Evolutionary conservation across 2,888 invertebrate genomes (phyloP), one percentile per base, ranked within the genome.

Genomic region (Nebria salina): DNA sequence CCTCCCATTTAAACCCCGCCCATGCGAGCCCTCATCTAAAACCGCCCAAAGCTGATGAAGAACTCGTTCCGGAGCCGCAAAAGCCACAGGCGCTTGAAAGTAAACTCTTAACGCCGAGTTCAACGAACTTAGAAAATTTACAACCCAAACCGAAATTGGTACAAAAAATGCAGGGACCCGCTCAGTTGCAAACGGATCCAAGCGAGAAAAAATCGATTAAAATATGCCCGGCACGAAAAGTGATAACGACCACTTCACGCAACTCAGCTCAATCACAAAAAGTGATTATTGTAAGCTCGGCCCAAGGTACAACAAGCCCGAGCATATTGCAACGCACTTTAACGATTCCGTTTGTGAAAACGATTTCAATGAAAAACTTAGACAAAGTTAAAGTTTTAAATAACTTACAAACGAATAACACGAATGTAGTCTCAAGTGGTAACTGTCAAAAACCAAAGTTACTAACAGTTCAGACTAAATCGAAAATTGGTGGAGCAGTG

Each of bases 311-410:
- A 73, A 85, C 87, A n/a, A 86, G 87, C 0, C 86, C 86, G 76
- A 89, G 88, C 84, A 88, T 89, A 83, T 84, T 89, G 72, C 88
- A 89, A 83, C 86, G 88, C 77, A 88, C 88, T 1, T 83, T 89
- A 43, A 87, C 88, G 25, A 87, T 88, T 76, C 88, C 89, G 1
- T 87, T 87, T 76, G 87, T 88, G 72, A 89, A 88, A 83, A 89
- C 88, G 83, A 85, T 89, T 75, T 87, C 88, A 0, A 87, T 88
- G 82, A 88, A 88, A 83, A 88, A 87, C 83, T 86, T 89, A 42
- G 89, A 89, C 80, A 89, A 89, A 83, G 88, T 89, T 83, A 88
- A 89, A 86, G 88, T 89, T 66, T 87, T 89, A 5, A 86, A 81
- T 25, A 82, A 82, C 64, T 82, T 82, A 84, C 66, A 83, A 83